phyloP scores from a whole-genome alignment of 2,113 vertebrate genomes.

The Synodontis membranacea region DNA sequence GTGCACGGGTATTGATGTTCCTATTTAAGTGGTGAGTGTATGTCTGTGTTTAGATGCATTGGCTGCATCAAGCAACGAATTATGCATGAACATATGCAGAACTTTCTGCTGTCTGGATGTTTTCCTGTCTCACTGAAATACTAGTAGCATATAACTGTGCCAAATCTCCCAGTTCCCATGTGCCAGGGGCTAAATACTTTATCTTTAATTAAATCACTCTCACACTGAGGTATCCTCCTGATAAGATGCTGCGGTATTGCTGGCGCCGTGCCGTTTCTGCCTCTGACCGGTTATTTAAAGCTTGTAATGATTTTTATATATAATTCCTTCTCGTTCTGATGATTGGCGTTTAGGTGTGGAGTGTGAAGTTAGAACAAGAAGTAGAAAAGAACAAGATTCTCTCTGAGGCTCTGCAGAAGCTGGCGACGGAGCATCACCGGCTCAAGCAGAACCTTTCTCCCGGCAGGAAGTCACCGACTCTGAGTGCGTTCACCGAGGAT shows the following conservation, averaged over 20 bases:
- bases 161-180: not conserved
- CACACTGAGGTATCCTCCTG: not conserved
- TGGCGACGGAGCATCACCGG: conserved; percentile 83
- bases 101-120: not conserved
- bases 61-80: not conserved
- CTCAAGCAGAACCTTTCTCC: conserved; percentile 79
- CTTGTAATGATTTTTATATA: not conserved
- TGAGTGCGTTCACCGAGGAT: conserved; percentile 80
- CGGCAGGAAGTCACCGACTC: conserved; percentile 70
- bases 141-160: not conserved
- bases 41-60: not conserved
- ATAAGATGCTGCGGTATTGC: not conserved
- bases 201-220: conserved; percentile 15
- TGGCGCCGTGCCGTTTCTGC: not conserved
- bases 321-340: conserved; percentile 45
- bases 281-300: not conserved
- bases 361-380: conserved; percentile 89
- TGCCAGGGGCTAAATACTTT: not conserved
- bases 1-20: not conserved
- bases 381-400: conserved; percentile 92
- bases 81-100: conserved; percentile 10
- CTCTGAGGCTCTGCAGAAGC: conserved; percentile 85
- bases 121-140: not conserved
- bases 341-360: conserved; percentile 85
- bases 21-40: not conserved